phyloP scores from a whole-genome alignment of 2,888 invertebrate genomes.

The Halictus quadricinctus region DNA sequence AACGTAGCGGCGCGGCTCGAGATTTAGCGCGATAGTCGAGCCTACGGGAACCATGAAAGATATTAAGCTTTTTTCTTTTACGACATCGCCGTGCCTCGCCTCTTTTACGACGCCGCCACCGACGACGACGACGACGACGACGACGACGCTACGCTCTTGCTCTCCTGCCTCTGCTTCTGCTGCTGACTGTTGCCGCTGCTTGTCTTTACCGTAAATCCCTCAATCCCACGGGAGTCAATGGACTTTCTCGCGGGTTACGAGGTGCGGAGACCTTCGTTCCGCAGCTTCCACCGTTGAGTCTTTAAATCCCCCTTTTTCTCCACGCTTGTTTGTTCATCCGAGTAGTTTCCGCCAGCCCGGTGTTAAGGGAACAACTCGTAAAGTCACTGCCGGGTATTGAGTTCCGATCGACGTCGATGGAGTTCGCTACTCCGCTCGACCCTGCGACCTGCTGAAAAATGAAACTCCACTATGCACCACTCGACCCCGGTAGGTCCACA shows the following conservation, averaged over 20 bases:
- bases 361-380: conserved; percentile 21
- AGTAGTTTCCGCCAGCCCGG: background rate
- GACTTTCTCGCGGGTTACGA: conserved; percentile 71
- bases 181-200: conserved; percentile 64
- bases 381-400: conserved; percentile 6
- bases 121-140: conserved; percentile 25
- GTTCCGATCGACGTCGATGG: conserved; percentile 9
- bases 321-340: conserved; percentile 24
- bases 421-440: background rate
- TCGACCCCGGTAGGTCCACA: no score
- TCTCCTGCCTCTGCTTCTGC: conserved; percentile 53
- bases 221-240: conserved; percentile 72
- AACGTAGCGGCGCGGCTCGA: conserved; percentile 15
- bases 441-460: background rate
- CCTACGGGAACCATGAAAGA: conserved; percentile 62
- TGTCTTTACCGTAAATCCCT: conserved; percentile 74
- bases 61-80: conserved; percentile 74
- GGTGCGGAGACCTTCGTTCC: conserved; percentile 52
- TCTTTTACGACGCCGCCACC: conserved; percentile 23
- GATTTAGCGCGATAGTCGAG: conserved; percentile 59
- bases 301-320: conserved; percentile 26
- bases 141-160: conserved; percentile 13
- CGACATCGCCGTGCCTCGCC: conserved; percentile 61
- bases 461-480: background rate
- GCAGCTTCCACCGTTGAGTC: conserved; percentile 13